Base-by-base conservation (phyloP, 2,888 invertebrate species). In the Ophonus ardosiacus region DNA sequence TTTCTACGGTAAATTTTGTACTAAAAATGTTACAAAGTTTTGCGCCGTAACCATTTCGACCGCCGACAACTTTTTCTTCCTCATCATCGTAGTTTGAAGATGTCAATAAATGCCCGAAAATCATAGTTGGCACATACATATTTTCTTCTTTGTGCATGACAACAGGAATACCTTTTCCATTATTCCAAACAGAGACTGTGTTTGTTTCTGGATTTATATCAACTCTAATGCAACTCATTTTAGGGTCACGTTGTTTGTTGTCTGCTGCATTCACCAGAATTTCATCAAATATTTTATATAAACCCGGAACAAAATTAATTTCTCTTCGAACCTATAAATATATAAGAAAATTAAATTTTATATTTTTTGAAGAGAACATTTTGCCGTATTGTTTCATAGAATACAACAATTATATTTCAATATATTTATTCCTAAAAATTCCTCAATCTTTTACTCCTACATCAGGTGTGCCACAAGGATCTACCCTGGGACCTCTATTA, bases 241-340 rank as follows among this genome's bases (percentile, higher is more conserved):
- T 94, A 6, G 94, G 92, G 90, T 99, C 99, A 81, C 98, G 93
- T 90, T 98, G 98, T 90, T 99, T 99, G 90, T 99, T 99, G 90
- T 99, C 99, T 85, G 99, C 98, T 17, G 99, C 99, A 92, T 99
- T 99, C 0, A 99, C 99, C 87, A 99, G 93, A 88, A 99, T 99
- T 95, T 99, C 99, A 91, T 99, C 99, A 92, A 97, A 99, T 89
- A 99, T 99, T 93, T 99, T 99, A 92, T 99, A 99, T 68, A 99
- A 93, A 81, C 95, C 99, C 87, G 99, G 99, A 76, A 99, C 99
- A 93, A 94, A 99, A 63, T 95, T 95, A 76, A 99, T 94, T 89
- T 98, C 97, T 86, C 93, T 94, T 89, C 97, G 96, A 0, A 96
- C 43, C 43, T 51, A 51, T 13, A 51, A 43, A 43, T 43, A 10